A percentile compares a stretch with the other conserved stretches of the same genome.
Evolutionary conservation across 2,113 vertebrate genomes (phyloP).

Genomic region (Caretta caretta): DNA sequence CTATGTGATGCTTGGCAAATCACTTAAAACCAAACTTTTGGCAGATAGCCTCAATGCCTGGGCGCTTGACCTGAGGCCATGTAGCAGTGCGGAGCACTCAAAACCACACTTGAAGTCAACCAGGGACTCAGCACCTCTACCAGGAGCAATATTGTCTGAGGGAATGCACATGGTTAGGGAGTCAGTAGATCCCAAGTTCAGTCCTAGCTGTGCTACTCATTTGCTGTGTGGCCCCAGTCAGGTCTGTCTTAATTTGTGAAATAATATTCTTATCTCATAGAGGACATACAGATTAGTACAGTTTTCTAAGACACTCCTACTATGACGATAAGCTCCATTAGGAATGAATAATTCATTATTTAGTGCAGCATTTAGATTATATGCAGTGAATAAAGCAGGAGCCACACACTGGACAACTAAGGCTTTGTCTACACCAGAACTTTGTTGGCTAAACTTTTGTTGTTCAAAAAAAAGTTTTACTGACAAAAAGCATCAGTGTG

Average conservation of each 20-base stretch:
- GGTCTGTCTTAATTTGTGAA: neutral
- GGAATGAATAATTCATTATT: neutral
- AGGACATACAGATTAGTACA: neutral
- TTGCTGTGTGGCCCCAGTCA: neutral
- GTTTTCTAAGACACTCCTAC: neutral
- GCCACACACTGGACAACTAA: neutral
- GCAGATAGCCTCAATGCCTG: neutral
- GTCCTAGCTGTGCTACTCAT: neutral
- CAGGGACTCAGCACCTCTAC: neutral
- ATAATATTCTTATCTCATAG: neutral
- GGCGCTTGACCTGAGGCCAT: neutral
- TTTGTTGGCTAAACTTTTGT: too few species aligned
- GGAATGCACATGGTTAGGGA: neutral
- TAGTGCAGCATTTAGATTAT: neutral
- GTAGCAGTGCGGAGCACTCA: neutral
- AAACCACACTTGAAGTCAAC: neutral
- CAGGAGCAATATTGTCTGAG: neutral
- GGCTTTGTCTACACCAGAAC: too few species aligned
- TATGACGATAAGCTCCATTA: neutral
- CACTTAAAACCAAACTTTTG: neutral
- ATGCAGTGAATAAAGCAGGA: neutral
- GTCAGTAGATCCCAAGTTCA: neutral
- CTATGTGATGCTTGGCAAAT: neutral
- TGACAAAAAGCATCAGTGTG: accelerated
- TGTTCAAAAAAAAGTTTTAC: too few species aligned